Conservation (phyloP, 2,888 invertebrate species). For the Stramonita haemastoma region DNA sequence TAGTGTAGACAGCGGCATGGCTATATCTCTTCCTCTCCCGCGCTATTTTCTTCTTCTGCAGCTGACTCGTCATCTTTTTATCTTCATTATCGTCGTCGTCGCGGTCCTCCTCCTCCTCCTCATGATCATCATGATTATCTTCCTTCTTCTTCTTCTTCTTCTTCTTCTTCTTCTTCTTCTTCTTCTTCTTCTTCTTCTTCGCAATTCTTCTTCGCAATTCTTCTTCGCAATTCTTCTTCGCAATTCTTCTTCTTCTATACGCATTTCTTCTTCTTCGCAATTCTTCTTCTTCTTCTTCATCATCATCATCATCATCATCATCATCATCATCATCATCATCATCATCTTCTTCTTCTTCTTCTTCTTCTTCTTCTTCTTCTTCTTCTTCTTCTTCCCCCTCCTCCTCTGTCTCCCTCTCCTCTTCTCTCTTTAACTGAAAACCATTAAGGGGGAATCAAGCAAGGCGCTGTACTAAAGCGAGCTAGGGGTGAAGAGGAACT, state of each 20-base stretch:
- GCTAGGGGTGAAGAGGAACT: too few species aligned
- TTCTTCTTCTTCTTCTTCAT: not conserved
- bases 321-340: not conserved
- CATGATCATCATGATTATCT: too few species aligned
- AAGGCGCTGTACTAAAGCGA: too few species aligned
- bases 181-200: slow-evolving; percentile 14
- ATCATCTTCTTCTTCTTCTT: not conserved
- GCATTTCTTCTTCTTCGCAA: slow-evolving; percentile 29
- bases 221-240: not conserved
- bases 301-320: too few species aligned
- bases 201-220: too few species aligned
- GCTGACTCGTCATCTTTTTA: too few species aligned
- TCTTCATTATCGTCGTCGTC: too few species aligned
- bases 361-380: slow-evolving; percentile 20
- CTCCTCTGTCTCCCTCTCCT: not conserved
- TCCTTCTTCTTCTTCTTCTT: not conserved
- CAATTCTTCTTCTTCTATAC: slow-evolving; percentile 3
- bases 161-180: slow-evolving; percentile 9
- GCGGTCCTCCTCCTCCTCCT: not conserved
- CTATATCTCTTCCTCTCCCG: too few species aligned
- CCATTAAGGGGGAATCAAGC: too few species aligned
- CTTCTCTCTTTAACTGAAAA: not conserved
- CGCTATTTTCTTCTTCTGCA: too few species aligned
- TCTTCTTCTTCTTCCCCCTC: not conserved
- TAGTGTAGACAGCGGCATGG: too few species aligned